phyloP scores from a whole-genome alignment of 2,113 vertebrate species.

The Lophura nycthemera region DNA sequence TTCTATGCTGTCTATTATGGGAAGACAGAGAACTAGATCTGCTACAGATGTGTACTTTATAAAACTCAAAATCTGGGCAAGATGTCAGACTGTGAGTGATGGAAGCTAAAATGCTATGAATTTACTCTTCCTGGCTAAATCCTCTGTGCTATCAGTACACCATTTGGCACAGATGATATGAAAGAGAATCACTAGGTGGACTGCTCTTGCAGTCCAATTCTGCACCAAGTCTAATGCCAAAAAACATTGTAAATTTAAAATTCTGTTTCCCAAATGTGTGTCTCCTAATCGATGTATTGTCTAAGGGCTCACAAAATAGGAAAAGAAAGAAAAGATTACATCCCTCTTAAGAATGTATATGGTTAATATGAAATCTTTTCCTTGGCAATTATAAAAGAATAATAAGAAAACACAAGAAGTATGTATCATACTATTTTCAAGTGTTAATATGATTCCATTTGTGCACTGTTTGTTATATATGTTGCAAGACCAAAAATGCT shows the following conservation, averaged over 20 bases:
- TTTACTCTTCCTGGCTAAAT: neutral
- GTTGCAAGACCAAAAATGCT: neutral
- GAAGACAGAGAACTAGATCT: neutral
- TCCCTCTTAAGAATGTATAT: neutral
- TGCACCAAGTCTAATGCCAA: neutral
- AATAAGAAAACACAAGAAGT: neutral
- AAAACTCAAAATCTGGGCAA: neutral
- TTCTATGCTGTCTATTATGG: rapidly evolving
- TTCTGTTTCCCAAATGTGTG: neutral
- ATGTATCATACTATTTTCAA: neutral
- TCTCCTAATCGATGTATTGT: neutral
- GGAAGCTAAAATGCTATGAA: neutral
- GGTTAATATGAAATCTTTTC: neutral
- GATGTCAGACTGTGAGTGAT: neutral
- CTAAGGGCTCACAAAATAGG: neutral
- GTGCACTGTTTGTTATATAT: neutral
- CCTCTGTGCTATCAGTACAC: neutral
- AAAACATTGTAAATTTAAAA: neutral
- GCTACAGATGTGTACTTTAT: neutral
- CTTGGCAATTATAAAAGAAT: neutral
- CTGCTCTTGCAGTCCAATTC: neutral
- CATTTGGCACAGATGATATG: neutral
- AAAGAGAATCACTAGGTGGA: neutral
- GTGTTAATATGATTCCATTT: neutral
- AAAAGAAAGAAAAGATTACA: rapidly evolving